These are phyloP conservation scores for Pachydiplax longipennis DNA, from an alignment of 2,888 invertebrate species.

Conservation along the genomic window DNA sequence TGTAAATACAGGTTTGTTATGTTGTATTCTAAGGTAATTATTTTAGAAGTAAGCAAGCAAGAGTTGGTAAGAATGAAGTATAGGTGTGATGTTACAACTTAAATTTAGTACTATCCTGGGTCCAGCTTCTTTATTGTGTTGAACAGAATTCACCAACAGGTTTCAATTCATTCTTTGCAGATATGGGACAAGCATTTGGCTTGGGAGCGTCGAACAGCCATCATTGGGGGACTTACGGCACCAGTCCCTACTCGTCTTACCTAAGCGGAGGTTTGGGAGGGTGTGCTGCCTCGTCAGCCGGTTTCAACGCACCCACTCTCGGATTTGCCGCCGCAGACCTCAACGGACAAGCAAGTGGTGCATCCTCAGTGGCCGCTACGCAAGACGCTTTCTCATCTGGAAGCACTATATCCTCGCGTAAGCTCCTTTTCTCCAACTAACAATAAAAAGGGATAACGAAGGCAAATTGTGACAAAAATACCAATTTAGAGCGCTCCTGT, in stretches of 20 bases:
- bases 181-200: slow-evolving; percentile 83
- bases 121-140: neutral
- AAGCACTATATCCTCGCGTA: slow-evolving; percentile 58
- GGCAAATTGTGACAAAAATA: too few species aligned
- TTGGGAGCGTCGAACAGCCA: slow-evolving; percentile 84
- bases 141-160: slow-evolving; percentile 52
- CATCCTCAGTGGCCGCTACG: slow-evolving; percentile 68
- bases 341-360: slow-evolving; percentile 57
- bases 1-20: neutral
- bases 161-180: slow-evolving; percentile 60
- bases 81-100: neutral
- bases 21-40: too few species aligned
- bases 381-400: slow-evolving; percentile 62
- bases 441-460: too few species aligned
- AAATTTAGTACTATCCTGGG: neutral
- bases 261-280: slow-evolving; percentile 72
- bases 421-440: slow-evolving; percentile 50
- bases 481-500: too few species aligned
- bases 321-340: slow-evolving; percentile 69
- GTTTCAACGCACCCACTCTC: slow-evolving; percentile 71
- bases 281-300: slow-evolving; percentile 69
- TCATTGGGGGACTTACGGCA: slow-evolving; percentile 83
- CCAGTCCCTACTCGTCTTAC: slow-evolving; percentile 87
- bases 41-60: neutral
- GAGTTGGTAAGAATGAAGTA: too few species aligned